Percentiles rank a stretch among this genome's conserved stretches.
These are phyloP conservation scores for Tolmerus cingulatus DNA, from an alignment of 2,888 invertebrate species.

Conservation along the genomic window DNA sequence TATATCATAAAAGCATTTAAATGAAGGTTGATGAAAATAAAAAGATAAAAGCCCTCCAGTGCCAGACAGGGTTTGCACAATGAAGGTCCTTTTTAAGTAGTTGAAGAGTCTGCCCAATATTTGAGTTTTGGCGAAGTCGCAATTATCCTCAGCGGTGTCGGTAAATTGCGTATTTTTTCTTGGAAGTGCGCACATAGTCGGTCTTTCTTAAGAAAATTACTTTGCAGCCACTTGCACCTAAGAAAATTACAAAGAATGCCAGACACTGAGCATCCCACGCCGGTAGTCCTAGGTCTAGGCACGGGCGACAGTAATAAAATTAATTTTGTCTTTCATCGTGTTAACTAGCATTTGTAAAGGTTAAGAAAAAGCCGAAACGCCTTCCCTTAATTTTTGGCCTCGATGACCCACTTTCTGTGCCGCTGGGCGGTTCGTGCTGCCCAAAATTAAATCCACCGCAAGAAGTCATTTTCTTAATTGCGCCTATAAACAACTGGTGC, in stretches of 20 bases:
- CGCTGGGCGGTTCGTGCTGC: not conserved
- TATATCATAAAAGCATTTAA: not conserved
- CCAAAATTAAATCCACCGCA: not conserved
- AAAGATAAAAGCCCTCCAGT: not conserved
- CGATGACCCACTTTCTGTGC: not conserved
- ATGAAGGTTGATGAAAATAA: not conserved
- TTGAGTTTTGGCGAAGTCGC: not conserved
- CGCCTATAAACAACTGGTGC: not conserved
- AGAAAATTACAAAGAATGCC: not conserved
- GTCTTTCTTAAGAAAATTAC: not conserved
- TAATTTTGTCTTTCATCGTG: not conserved
- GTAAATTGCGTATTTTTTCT: not conserved
- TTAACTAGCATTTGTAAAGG: not conserved
- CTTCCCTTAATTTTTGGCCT: not conserved
- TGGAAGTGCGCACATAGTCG: not conserved
- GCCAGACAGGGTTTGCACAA: not conserved
- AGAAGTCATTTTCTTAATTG: not conserved
- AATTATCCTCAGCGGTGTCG: not conserved
- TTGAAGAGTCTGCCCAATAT: not conserved
- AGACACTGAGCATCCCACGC: not conserved
- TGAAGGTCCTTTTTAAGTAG: not conserved
- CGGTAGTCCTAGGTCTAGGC: not conserved
- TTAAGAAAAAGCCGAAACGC: not conserved
- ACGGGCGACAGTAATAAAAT: not conserved
- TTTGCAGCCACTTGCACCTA: no score